A percentile compares a stretch with the other conserved stretches of the same genome.
These are phyloP conservation scores for Riparia riparia DNA, from an alignment of 2,113 vertebrate species.

Conservation along the genomic window DNA sequence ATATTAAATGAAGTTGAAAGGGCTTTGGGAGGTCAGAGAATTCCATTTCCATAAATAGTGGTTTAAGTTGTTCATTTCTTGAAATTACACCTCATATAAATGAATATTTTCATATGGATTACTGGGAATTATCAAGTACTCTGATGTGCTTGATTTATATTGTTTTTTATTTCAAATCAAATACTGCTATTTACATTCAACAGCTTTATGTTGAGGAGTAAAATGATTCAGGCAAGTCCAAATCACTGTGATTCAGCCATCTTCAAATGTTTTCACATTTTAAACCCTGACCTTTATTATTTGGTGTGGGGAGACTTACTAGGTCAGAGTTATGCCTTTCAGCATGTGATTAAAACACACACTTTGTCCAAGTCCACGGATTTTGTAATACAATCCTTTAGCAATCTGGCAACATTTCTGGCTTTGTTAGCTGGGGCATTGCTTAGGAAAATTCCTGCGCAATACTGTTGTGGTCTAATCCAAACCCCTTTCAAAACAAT, in stretches of 20 bases:
- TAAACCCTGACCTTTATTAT: conserved; percentile 6
- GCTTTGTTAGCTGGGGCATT: neutral
- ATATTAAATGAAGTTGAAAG: neutral
- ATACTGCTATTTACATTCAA: neutral
- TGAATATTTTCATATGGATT: neutral
- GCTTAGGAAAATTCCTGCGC: neutral
- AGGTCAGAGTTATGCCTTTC: conserved; percentile 12
- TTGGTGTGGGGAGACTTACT: neutral
- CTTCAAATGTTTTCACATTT: neutral
- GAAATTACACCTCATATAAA: neutral
- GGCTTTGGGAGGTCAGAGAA: neutral
- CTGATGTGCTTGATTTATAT: neutral
- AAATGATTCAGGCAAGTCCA: neutral
- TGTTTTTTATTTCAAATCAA: neutral
- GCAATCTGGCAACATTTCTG: conserved; percentile 31
- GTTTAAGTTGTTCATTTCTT: neutral
- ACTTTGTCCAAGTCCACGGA: neutral
- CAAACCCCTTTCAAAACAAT: neutral
- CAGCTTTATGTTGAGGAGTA: neutral
- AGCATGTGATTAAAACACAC: conserved; percentile 7
- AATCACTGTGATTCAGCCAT: neutral
- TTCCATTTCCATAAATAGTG: neutral
- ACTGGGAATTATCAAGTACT: neutral
- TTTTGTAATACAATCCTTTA: conserved; percentile 59
- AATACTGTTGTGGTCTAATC: neutral